Percentiles rank a stretch among this genome's conserved stretches.
Evolutionary conservation across 2,888 invertebrate species (phyloP).

Genomic region (Tipula unca): DNA sequence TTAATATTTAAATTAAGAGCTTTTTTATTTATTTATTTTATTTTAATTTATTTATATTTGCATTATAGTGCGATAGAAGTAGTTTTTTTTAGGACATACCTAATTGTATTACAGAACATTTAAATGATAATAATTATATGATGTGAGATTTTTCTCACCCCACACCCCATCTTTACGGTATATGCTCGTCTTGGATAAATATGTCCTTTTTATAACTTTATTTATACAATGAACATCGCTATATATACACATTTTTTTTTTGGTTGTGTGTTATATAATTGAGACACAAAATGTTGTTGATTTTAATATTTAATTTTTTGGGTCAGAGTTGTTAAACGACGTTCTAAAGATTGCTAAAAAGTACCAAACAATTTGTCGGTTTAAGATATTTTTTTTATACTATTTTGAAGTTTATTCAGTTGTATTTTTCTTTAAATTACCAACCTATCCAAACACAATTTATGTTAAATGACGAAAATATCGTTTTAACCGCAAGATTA

Average conservation of each 20-base stretch:
- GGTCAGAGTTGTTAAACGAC: no score
- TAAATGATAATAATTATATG: slow-evolving; percentile 14
- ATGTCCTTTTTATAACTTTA: not conserved
- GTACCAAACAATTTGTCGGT: no score
- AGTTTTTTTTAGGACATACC: not conserved
- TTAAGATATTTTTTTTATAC: no score
- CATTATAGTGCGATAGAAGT: not conserved
- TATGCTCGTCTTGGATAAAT: not conserved
- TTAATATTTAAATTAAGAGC: not conserved
- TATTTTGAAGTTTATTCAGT: no score
- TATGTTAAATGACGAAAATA: no score
- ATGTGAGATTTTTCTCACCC: not conserved
- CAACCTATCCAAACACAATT: no score
- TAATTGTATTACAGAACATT: not conserved
- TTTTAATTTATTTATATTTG: not conserved
- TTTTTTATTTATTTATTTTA: not conserved
- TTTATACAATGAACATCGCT: not conserved
- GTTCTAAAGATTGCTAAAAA: no score
- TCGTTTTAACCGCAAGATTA: no score
- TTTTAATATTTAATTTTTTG: no score
- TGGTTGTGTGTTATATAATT: not conserved
- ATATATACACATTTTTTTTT: not conserved
- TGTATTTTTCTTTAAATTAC: no score
- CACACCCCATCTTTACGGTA: not conserved
- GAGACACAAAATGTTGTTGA: not conserved